A percentile compares a stretch with the other conserved stretches of the same genome.
Evolutionary conservation across 2,797 vertebrate species (phyloP).

Genomic region (Prionace glauca): DNA sequence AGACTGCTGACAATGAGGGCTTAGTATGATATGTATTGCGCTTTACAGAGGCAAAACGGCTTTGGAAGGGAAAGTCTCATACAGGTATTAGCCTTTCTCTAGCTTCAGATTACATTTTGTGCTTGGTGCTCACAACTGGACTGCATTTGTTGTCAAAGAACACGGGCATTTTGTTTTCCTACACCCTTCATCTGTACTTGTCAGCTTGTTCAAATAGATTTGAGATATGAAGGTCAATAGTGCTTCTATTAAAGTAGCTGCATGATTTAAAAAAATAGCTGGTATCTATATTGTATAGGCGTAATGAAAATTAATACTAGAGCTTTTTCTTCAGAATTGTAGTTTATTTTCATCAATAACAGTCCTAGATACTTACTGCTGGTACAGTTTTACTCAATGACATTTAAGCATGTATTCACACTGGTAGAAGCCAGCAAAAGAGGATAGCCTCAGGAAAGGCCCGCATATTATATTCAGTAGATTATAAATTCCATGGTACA

Average conservation of each 20-base stretch:
- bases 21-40: slow-evolving; percentile 56
- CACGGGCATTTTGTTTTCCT: slow-evolving; percentile 63
- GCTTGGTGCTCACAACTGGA: slow-evolving; percentile 66
- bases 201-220: slow-evolving; percentile 69
- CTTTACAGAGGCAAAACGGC: slow-evolving; percentile 55
- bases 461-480: slow-evolving; percentile 49
- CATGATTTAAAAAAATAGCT: slow-evolving; percentile 90
- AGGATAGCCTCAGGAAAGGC: slow-evolving; percentile 78
- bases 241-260: slow-evolving; percentile 65
- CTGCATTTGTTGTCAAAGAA: slow-evolving; percentile 59
- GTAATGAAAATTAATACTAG: slow-evolving; percentile 79
- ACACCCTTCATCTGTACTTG: slow-evolving; percentile 55
- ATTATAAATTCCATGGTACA: slow-evolving; percentile 62
- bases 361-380: slow-evolving; percentile 92
- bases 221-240: slow-evolving; percentile 70
- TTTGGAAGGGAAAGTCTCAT: slow-evolving; percentile 61
- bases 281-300: slow-evolving; percentile 96
- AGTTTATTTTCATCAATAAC: slow-evolving; percentile 85
- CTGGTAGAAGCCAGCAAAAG: slow-evolving; percentile 63
- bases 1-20: slow-evolving; percentile 64
- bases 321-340: slow-evolving; percentile 73
- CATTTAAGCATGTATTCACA: slow-evolving; percentile 64
- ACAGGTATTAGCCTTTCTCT: slow-evolving; percentile 63
- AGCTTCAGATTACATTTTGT: slow-evolving; percentile 57
- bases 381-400: slow-evolving; percentile 93